These are phyloP conservation scores for Rhabdornis inornatus DNA, from an alignment of 2,113 vertebrate species.

Conservation along the genomic window DNA sequence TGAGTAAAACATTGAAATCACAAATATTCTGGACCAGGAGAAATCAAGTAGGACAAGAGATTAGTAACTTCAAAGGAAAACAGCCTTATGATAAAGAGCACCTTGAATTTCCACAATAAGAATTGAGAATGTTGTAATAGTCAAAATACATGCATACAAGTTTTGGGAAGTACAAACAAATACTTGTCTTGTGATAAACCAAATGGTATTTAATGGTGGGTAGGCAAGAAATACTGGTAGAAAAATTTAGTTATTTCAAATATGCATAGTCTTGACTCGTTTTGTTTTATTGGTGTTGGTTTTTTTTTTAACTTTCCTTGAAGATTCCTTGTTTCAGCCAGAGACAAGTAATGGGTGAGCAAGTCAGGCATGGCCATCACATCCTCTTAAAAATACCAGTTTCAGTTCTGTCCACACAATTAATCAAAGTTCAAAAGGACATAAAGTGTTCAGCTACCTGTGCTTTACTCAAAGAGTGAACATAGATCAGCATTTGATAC, in stretches of 20 bases:
- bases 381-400: background rate
- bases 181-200: background rate
- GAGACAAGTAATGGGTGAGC: background rate
- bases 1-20: background rate
- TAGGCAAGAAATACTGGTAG: background rate
- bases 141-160: background rate
- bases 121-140: background rate
- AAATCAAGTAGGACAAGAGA: background rate
- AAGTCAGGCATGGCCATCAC: rapidly evolving
- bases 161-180: background rate
- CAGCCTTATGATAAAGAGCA: background rate
- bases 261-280: background rate
- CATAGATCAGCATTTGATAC: background rate
- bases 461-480: background rate
- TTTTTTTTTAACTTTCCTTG: background rate
- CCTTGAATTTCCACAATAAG: background rate
- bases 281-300: background rate
- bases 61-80: background rate
- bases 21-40: background rate
- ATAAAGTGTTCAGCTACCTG: background rate
- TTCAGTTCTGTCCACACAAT: background rate
- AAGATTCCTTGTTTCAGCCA: background rate
- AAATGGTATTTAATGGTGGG: background rate
- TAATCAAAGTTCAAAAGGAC: background rate
- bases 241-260: background rate